Base-by-base conservation (phyloP, 2,888 invertebrate genomes). In the Noctua janthe region DNA sequence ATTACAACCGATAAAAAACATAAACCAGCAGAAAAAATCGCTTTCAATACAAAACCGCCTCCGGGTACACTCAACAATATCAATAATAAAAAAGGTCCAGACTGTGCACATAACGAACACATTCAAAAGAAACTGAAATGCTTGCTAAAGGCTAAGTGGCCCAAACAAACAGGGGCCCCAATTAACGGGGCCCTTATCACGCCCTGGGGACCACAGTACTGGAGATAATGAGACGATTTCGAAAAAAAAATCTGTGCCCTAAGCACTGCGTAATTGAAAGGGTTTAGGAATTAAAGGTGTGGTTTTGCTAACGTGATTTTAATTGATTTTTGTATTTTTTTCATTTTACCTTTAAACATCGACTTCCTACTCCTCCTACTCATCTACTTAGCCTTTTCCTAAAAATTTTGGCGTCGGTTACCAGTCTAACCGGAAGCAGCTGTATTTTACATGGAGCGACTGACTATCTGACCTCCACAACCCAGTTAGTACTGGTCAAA, bases 161-260 rank as follows among this genome's bases (percentile, higher is more conserved):
- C 87, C 80, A 88, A 84, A 87, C 76, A 85, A 85, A 89, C 84
- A 88, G 20, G 78, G 47, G 29, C 51, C 62, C 77, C 84, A 89
- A 89, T 90, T 90, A 88, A 81, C 77, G 13, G 69, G 74, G 51
- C 82, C 73, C 77, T 89, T 86, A 84, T 82, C 85, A 81, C 72
- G 71, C 71, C 51, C 62, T 62, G 70, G 74, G 71, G 82, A 73
- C 71, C 43, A 29, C 73, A 23, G 71, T 73, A 70, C 83, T 79
- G 15, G 39, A 78, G 71, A 82, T 88, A 85, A 89, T 86, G 89
- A 88, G 80, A 76, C 64, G 80, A 81, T 81, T 81, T 76, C 13
- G 2, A 71, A 56, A 74, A 79, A 82, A 88, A 85, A 87, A 74
- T 69, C 69, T 78, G 56, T 64, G 43, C 29, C 3, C 39, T 51